Base-by-base conservation (phyloP, 2,888 invertebrate genomes). In the Diabrotica balteata region DNA sequence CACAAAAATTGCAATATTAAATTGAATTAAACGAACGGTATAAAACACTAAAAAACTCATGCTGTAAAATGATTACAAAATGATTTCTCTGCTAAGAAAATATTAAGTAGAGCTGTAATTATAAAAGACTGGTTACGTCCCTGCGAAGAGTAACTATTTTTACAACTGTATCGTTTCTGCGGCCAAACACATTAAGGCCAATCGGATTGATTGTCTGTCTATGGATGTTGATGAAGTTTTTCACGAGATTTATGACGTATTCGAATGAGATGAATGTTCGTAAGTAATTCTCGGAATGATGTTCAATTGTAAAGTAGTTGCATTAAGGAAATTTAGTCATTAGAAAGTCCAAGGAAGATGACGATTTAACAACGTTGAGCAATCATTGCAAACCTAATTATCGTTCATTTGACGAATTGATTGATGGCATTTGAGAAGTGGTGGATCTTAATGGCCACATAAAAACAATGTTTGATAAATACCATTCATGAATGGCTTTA, bases 181-280 rank as follows among this genome's bases (percentile, higher is more conserved):
- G 68, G 52, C 68, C 68, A 69, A 67, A 60, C 63, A 64, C 66
- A 72, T 72, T 72, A 69, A 67, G 69, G 66, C 60, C 66, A 60
- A 66, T 68, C 59, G 63, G 59, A 66, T 69, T 69, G 65, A 69
- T 69, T 69, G 69, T 65, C 61, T 64, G 63, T 64, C 63, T 46
- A 46, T 69, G 17, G 62, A 59, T 59, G 69, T 64, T 67, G 66
- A 69, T 68, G 66, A 68, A 68, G 72, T 68, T 66, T 65, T 63
- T 63, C 63, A 65, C 46, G 54, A 71, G 67, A 72, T 69, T 69
- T 72, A 69, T 66, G 59, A 66, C 63, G 45, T 63, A 69, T 69
- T 55, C 65, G 67, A 67, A 63, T 66, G 66, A 63, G 60, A 64
- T 63, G 65, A 65, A 46, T 70, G 54, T 42, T 43, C 10, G 52